phyloP scores from a whole-genome alignment of 2,113 vertebrate genomes.

The Planiliza haematocheilus region DNA sequence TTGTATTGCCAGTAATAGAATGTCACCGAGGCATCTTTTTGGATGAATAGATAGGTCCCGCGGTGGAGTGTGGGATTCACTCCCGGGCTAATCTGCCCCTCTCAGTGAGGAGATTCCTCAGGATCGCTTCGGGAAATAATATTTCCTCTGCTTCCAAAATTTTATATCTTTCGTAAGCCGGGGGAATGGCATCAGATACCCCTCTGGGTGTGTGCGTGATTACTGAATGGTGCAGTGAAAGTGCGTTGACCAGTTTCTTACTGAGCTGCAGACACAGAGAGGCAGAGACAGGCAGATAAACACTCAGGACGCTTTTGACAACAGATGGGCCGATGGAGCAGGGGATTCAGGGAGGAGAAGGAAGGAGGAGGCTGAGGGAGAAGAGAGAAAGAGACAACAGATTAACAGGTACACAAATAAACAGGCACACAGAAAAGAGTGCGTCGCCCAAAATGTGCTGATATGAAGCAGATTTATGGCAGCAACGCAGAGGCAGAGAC shows the following conservation, averaged over 20 bases:
- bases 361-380: constrained; percentile 22
- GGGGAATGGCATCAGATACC: constrained; percentile 40
- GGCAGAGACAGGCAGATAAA: constrained; percentile 34
- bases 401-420: constrained; percentile 64
- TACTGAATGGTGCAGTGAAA: constrained; percentile 4
- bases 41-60: constrained; percentile 45
- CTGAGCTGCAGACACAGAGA: constrained; percentile 6
- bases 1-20: constrained; percentile 63
- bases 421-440: constrained; percentile 27
- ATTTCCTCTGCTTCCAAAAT: constrained; percentile 18
- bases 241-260: constrained; percentile 34
- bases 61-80: constrained; percentile 43
- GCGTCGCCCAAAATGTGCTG: constrained; percentile 47
- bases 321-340: constrained; percentile 55
- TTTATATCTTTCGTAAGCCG: constrained; percentile 53
- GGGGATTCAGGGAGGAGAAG: constrained; percentile 15
- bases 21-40: constrained; percentile 32
- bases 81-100: constrained; percentile 57
- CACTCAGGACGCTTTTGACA: constrained; percentile 36
- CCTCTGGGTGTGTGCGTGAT: constrained; percentile 19
- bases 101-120: constrained; percentile 28
- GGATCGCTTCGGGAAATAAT: constrained; percentile 53
- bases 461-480: constrained; percentile 56
- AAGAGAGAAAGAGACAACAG: constrained; percentile 19
- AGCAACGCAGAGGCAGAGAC: constrained; percentile 13